Base-by-base conservation (phyloP, 2,113 vertebrate species). In the Elanoides forficatus region DNA sequence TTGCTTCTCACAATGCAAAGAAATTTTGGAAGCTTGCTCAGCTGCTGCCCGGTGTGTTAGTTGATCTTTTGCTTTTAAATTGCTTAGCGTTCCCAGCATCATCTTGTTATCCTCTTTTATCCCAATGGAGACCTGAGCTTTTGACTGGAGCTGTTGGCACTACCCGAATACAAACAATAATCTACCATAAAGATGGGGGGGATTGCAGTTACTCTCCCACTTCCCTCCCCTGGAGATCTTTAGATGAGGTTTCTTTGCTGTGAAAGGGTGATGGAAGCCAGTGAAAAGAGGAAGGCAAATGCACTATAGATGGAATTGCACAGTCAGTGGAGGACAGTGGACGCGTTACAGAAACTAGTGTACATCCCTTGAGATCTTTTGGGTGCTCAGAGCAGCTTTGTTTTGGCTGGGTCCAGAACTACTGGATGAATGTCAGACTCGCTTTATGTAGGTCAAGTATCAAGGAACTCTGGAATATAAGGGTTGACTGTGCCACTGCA, bases 381-480 rank as follows among this genome's bases (percentile, higher is more conserved):
- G 10, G 9, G 23, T 73, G 32, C 16, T 72, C 23, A 53, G n/a
- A 42, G 3, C 63, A 73, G 6, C 7, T n/a, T 48, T 13, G 9
- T 56, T 88, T 62, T 47, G 53, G 6, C 48, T 81, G 29, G 7
- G 15, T 52, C n/a, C 34, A 42, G 79, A 34, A 52, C 21, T 22
- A 20, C 0, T 16, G 17, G 7, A 6, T 38, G 22, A 47, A 62
- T 30, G 4, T n/a, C 55, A 73, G 13, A 19, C 9, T 72, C 3
- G 14, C 1, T 78, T 87, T 56, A 10, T 13, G 6, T 55, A 15
- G 13, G 10, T 32, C 32, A 40, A 88, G 2, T 17, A n/a, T 11
- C 20, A 68, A 62, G 32, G n/a, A 87, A 2, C 2, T 72, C 27
- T n/a, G 36, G 23, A 47, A 53, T 19, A 3, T 0, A 2, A 38